These are phyloP conservation scores for Drosophila aff. DNA, from an alignment of 1,140 invertebrate species.

Conservation along the genomic window DNA sequence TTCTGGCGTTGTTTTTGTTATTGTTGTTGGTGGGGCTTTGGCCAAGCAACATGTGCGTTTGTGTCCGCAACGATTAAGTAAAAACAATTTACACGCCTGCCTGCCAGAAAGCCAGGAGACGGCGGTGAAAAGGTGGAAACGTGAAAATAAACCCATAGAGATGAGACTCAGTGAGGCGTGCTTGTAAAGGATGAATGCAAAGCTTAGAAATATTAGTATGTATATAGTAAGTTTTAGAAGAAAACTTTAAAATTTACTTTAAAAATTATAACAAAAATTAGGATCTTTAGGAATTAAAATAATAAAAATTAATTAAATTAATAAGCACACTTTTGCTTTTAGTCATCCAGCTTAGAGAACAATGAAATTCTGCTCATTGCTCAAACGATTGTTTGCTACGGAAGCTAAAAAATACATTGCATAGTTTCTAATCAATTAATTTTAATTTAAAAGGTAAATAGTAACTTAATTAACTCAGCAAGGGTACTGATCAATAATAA, in stretches of 20 bases:
- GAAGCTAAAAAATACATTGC: background rate
- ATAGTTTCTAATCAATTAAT: background rate
- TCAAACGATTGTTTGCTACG: background rate
- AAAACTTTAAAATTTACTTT: background rate
- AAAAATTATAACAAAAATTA: background rate
- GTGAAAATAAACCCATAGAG: conserved; percentile 34
- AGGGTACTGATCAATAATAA: background rate
- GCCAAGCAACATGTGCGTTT: conserved; percentile 78
- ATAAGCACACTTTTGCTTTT: background rate
- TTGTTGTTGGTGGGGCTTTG: conserved; percentile 8
- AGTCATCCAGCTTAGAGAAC: background rate
- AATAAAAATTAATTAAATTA: background rate
- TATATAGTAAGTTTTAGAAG: background rate
- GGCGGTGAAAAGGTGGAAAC: conserved; percentile 9
- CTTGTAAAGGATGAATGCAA: background rate
- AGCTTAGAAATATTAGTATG: background rate
- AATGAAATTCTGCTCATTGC: background rate
- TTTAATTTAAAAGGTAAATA: background rate
- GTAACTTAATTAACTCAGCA: background rate
- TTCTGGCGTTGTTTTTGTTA: conserved; percentile 11
- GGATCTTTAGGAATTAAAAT: background rate
- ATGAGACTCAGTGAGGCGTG: conserved; percentile 4
- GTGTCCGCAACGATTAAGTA: conserved; percentile 83
- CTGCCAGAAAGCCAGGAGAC: conserved; percentile 52
- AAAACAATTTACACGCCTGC: conserved; percentile 84